Base-by-base conservation (phyloP, 2,888 invertebrate genomes). In the Drosophila borealis region DNA sequence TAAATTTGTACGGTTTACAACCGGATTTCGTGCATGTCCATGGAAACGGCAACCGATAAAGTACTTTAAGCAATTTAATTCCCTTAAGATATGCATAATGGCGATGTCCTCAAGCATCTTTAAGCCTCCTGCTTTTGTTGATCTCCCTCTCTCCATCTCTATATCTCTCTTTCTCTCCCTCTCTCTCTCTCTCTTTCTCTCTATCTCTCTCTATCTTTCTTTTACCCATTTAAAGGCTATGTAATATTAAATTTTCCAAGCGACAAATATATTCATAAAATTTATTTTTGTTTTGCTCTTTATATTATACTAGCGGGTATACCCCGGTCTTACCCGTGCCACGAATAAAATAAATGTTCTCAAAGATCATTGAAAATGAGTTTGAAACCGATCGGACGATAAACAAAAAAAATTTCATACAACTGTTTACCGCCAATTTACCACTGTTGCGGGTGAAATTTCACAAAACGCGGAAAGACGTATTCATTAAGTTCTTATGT, bases 181-280 rank as follows among this genome's bases (percentile, higher is more conserved):
- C 4, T 34, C 34, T 8, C 19, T 19, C 13, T 34, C 10, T 48
- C 2, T 17, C 14, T n/a, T 4, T 46, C 9, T 14, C 49, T 19
- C 17, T 49, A 4, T 49, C 13, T 21, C 21, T 44, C 13, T 34
- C 49, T 19, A 0, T 13, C 48, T 13, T n/a, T 14, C 33, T 33
- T 14, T 33, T 14, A 14, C 14, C 14, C n/a, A 36, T 8, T 41
- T 36, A 44, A 36, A 46, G 17, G 14, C n/a, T 29, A 8, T 21
- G 33, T 42, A 65, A 73, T 72, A 72, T 68, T 78, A 67, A 79
- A 73, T 88, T 86, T 85, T 70, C 17, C 17, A 48, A 48, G 13
- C 11, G 48, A 48, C 33, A 48, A 48, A 48, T 48, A 33, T 17
- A 48, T 48, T 48, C 17, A 3, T 17, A 14, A 0, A 5, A 33